These are phyloP conservation scores for Sabatieria punctata DNA, from an alignment of 2,888 invertebrate genomes.

Conservation along the genomic window DNA sequence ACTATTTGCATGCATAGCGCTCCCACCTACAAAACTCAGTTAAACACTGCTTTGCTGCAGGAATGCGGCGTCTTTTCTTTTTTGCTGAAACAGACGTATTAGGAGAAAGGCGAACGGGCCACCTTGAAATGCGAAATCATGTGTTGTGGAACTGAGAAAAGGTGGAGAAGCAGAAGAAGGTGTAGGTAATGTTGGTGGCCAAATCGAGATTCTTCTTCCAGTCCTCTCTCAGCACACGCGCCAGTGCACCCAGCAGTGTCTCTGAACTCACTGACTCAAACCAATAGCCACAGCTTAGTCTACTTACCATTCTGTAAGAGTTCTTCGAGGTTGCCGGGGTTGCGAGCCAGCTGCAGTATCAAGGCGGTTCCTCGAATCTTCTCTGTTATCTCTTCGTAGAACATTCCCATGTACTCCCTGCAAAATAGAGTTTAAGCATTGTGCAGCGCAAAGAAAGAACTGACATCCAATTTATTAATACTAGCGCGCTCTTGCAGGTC, in stretches of 20 bases:
- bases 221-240: constrained; percentile 85
- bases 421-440: constrained; percentile 44
- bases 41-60: background rate
- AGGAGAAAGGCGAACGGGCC: too few species aligned
- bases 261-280: too few species aligned
- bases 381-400: constrained; percentile 73
- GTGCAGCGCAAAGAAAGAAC: constrained; percentile 4
- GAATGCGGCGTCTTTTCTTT: constrained; percentile 2
- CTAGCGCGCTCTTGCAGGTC: constrained; percentile 10
- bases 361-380: constrained; percentile 74
- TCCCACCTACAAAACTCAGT: constrained; percentile 40
- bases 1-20: constrained; percentile 90
- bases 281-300: too few species aligned
- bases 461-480: constrained; percentile 33
- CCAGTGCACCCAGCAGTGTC: constrained; percentile 79
- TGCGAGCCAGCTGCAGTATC: constrained; percentile 73
- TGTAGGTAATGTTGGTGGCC: constrained; percentile 85
- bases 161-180: constrained; percentile 90
- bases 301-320: constrained; percentile 77
- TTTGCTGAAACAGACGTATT: background rate
- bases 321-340: constrained; percentile 81
- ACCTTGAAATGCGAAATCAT: constrained; percentile 90
- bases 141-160: constrained; percentile 84
- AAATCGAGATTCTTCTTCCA: constrained; percentile 90
- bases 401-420: constrained; percentile 80